Percentiles rank a stretch among this genome's conserved stretches.
Conservation (phyloP, 2,113 vertebrate species). For the Puffinus mauretanicus region DNA sequence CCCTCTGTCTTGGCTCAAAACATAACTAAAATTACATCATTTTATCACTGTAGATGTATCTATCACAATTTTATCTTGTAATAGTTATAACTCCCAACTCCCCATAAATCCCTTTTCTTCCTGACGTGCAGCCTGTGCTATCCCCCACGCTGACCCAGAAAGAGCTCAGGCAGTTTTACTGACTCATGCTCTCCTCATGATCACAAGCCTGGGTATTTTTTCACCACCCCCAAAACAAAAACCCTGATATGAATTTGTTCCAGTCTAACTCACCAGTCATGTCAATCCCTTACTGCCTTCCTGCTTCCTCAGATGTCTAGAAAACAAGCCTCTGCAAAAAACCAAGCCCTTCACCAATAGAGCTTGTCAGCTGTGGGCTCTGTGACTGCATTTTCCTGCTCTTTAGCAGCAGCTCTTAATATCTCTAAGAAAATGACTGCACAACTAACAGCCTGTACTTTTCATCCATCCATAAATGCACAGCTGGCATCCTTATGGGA, state of each 20-base stretch:
- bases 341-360: not conserved
- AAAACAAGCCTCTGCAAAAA: not conserved
- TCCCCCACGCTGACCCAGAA: not conserved
- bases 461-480: constrained; percentile 12
- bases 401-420: constrained; percentile 22
- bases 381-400: constrained; percentile 2
- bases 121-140: not conserved
- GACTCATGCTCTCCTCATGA: not conserved
- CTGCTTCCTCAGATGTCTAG: not conserved
- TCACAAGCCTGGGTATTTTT: not conserved
- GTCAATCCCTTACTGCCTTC: not conserved
- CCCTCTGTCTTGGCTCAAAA: not conserved
- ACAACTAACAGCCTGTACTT: constrained; percentile 5
- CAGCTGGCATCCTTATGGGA: constrained; percentile 30
- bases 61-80: not conserved
- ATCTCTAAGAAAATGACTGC: constrained; percentile 29
- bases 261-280: not conserved
- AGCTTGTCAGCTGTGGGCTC: constrained; percentile 20
- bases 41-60: not conserved
- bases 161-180: not conserved
- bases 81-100: not conserved
- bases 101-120: not conserved
- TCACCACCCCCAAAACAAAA: not conserved
- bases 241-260: not conserved
- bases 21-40: not conserved